Conservation (phyloP, 2,888 invertebrate genomes). For the Leptopterna dolabrata region DNA sequence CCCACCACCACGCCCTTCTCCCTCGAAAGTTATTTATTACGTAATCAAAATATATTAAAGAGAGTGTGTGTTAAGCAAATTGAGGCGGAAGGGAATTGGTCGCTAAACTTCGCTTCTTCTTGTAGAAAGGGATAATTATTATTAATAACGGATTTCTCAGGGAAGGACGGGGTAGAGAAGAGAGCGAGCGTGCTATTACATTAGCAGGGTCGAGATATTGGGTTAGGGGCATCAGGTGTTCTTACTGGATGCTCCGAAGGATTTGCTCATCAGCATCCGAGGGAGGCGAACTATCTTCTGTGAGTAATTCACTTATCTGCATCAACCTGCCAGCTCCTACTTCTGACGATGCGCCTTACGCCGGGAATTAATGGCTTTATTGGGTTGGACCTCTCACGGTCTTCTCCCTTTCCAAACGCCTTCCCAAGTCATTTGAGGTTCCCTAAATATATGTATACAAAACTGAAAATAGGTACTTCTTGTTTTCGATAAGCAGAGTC, state of each 20-base stretch:
- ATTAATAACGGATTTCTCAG: slow-evolving; percentile 52
- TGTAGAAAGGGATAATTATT: slow-evolving; percentile 52
- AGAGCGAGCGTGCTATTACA: slow-evolving; percentile 29
- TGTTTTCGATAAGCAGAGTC: no score
- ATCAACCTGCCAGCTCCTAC: background rate
- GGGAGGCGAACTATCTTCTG: slow-evolving; percentile 35
- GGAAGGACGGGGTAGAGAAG: background rate
- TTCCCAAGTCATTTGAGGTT: background rate
- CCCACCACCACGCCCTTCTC: background rate
- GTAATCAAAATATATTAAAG: slow-evolving; percentile 60
- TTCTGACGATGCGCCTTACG: background rate
- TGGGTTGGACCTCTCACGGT: background rate
- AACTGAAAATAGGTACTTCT: no score
- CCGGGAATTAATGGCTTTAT: background rate
- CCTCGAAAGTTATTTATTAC: slow-evolving; percentile 46
- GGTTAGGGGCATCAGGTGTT: slow-evolving; percentile 53
- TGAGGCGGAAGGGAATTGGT: slow-evolving; percentile 44
- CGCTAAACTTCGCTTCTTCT: slow-evolving; percentile 32
- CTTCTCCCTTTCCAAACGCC: background rate
- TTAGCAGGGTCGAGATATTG: slow-evolving; percentile 51
- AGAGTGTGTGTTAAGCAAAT: slow-evolving; percentile 59
- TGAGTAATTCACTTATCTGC: background rate
- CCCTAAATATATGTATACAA: no score
- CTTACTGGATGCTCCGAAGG: slow-evolving; percentile 19
- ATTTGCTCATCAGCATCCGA: slow-evolving; percentile 34